Conservation (phyloP, 2,113 vertebrate genomes). For the Siniperca knerii region DNA sequence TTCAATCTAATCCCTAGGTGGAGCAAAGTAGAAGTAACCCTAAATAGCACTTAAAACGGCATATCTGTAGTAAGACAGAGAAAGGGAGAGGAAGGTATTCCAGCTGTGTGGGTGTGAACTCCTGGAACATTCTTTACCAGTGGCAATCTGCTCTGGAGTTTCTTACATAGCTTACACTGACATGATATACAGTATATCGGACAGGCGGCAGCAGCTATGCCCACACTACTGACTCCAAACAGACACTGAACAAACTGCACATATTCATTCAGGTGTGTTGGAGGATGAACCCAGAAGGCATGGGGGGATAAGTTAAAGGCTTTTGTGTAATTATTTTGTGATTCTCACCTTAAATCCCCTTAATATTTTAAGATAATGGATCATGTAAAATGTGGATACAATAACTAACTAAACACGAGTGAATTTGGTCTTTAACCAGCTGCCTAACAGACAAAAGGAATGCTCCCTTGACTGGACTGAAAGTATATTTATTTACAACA, state of each 20-base stretch:
- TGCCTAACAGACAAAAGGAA: neutral
- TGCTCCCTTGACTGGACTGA: neutral
- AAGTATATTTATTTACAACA: neutral
- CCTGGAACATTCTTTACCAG: slow-evolving; percentile 57
- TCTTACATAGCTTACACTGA: slow-evolving; percentile 4
- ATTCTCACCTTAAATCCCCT: neutral
- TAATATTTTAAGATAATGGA: neutral
- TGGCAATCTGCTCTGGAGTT: slow-evolving; percentile 25
- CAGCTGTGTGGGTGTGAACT: slow-evolving; percentile 35
- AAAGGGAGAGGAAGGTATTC: neutral
- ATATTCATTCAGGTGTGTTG: neutral
- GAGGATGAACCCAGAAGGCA: neutral
- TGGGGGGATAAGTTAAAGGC: neutral
- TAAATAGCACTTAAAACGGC: neutral
- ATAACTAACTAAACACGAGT: neutral
- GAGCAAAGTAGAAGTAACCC: neutral
- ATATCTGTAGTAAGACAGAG: no score
- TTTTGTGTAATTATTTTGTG: neutral
- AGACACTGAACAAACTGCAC: neutral
- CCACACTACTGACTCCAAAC: neutral
- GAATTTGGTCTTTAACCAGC: neutral
- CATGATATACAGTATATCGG: neutral
- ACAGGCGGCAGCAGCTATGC: neutral
- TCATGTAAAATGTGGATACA: neutral
- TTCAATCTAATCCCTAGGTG: no score